Base-by-base conservation (phyloP, 2,113 vertebrate species). In the Coreoperca whiteheadi region DNA sequence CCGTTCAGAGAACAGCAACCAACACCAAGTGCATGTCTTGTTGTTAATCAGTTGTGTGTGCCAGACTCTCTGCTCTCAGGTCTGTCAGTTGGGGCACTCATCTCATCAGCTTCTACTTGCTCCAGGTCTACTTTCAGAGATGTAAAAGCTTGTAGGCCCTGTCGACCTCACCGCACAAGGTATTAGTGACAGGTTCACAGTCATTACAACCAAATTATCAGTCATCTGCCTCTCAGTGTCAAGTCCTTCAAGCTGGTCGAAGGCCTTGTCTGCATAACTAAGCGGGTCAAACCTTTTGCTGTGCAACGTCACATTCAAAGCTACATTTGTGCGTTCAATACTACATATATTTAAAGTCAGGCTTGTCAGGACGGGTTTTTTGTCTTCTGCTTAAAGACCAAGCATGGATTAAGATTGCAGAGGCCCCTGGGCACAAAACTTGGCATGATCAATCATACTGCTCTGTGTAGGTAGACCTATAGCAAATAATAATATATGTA, bases 271-370 rank as follows among this genome's bases (percentile, higher is more conserved):
- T 37, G 46, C 21, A 48, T 76, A 28, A 43, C 63, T 48, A 64
- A 78, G 56, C 48, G 70, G 51, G 57, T 68, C 74, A 67, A 30
- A 30, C 41, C 37, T 50, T 23, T n/a, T 30, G 41, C 28, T 57
- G 53, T 57, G n/a, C 41, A 51, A 53, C 23, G 48, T 32, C 39
- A 23, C 30, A 74, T 64, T 73, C 20, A 60, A 6, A 21, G 28
- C 59, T 39, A 6, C 4, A 0, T 54, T n/a, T 25, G 41, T 20
- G 43, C 21, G 28, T 41, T 32, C 60, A 74, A 5, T 59, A 37
- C 37, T 39, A 12, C n/a, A 25, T 53, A 61, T 15, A n/a, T 43
- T 82, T 63, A 54, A 81, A 67, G 63, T 64, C 37, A 64, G 1
- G 41, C 39, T 41, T 74, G 41, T 54, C 67, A 46, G 2, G 54